Percentiles rank a stretch among this genome's conserved stretches.
These are phyloP conservation scores for Timema cristinae DNA, from an alignment of 2,888 invertebrate genomes.

Conservation along the genomic window DNA sequence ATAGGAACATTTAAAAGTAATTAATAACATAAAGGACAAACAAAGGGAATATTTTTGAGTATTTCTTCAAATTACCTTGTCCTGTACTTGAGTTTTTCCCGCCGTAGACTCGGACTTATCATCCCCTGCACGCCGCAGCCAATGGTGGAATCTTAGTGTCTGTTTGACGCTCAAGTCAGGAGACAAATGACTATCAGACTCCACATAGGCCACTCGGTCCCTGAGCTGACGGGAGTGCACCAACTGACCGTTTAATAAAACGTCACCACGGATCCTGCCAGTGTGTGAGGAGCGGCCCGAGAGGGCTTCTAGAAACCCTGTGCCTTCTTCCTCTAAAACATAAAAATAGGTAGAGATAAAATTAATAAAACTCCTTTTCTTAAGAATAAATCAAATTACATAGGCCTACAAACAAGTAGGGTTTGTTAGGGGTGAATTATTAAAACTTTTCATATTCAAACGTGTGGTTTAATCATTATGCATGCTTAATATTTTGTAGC, in stretches of 20 bases:
- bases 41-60: not conserved
- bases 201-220: conserved; percentile 70
- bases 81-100: conserved; percentile 36
- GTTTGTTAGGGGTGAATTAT: too few species aligned
- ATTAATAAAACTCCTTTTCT: too few species aligned
- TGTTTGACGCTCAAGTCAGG: conserved; percentile 87
- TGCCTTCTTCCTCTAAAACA: conserved; percentile 70
- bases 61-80: not conserved
- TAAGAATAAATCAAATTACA: too few species aligned
- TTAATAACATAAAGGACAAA: too few species aligned
- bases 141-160: conserved; percentile 78
- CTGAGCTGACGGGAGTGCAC: conserved; percentile 67
- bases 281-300: conserved; percentile 64
- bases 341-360: too few species aligned
- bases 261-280: conserved; percentile 62
- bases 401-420: too few species aligned
- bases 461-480: too few species aligned
- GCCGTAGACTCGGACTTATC: conserved; percentile 63
- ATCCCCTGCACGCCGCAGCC: conserved; percentile 51
- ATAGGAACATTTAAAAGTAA: too few species aligned
- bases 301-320: conserved; percentile 77
- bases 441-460: too few species aligned
- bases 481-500: too few species aligned
- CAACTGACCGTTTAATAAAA: conserved; percentile 82
- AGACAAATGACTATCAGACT: conserved; percentile 71